Base-by-base conservation (phyloP, 1,140 invertebrate species). In the silkworm (Bombyx mori) region DNA sequence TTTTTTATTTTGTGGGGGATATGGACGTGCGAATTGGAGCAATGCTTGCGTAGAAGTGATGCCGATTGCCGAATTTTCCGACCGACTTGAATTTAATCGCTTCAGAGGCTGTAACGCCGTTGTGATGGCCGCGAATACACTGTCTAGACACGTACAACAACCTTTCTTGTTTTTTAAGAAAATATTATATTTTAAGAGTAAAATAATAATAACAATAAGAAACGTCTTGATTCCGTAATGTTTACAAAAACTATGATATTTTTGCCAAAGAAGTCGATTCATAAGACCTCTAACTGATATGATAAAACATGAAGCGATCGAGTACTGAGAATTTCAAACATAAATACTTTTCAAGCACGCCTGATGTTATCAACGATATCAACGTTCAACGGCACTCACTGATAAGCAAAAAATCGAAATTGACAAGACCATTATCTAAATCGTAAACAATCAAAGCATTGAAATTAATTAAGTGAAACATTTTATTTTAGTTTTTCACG, bases 101-200 rank as follows among this genome's bases (percentile, higher is more conserved):
- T 59, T 62, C 58, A 61, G 76, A 79, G 75, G 75, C 77, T 82
- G 78, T 69, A 73, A 54, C 63, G 78, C 62, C 78, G 77, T 81
- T 80, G 78, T 74, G 65, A 45, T 57, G 56, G 56, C 52, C 55
- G 52, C 12, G 60, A 12, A 35, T 35, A 35, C 2, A 35, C 26
- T 35, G 26, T 35, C 26, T 35, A 52, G 8, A 10, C 51, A 42
- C 45, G n/a, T 12, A 49, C 22, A 1, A 12, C n/a, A 18, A 12
- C 48, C n/a, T 12, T 49, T 12, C 2, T 49, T n/a, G 22, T 35
- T 35, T 35, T 18, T 2, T 35, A 35, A 35, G 1, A 35, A 35
- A 35, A 35, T 35, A 35, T 35, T 35, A 35, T 35, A 35, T 35
- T 35, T 35, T 35, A 35, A 35, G 26, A 35, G 26, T 35, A 35